Evolutionary conservation across 2,888 invertebrate genomes (phyloP).

Genomic region (Caenorhabditis japonica): DNA sequence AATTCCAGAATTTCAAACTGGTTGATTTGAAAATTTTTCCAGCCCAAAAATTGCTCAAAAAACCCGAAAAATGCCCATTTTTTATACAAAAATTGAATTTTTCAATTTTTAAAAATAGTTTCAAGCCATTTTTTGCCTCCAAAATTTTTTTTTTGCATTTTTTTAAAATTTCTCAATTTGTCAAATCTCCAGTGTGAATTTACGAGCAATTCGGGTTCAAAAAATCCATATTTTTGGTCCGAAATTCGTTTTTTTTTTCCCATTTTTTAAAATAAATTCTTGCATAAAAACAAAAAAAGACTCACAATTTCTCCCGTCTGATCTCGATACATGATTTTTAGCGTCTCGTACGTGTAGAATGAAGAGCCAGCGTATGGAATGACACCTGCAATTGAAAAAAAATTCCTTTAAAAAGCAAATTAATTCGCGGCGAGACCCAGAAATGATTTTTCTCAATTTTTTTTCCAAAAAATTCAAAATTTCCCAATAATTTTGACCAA

Average conservation of each 20-base stretch:
- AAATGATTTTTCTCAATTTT: constrained; percentile 1
- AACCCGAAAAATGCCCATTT: too few species aligned
- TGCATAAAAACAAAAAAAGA: neutral
- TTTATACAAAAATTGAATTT: too few species aligned
- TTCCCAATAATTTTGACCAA: neutral
- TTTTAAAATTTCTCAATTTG: too few species aligned
- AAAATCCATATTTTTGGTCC: too few species aligned
- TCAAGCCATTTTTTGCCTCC: neutral
- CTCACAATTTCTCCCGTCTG: constrained; percentile 60
- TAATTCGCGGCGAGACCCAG: too few species aligned
- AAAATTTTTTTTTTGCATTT: too few species aligned
- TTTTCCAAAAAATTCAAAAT: neutral
- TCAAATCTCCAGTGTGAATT: too few species aligned
- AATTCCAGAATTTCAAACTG: too few species aligned
- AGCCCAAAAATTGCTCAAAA: neutral
- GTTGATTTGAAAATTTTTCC: neutral
- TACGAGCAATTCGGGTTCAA: too few species aligned
- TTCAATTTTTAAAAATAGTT: neutral
- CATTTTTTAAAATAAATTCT: neutral
- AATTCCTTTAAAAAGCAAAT: constrained; percentile 2
- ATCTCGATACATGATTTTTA: constrained; percentile 85
- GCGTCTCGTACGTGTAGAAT: constrained; percentile 95
- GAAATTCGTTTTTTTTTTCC: too few species aligned
- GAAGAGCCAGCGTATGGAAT: constrained; percentile 82
- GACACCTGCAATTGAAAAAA: constrained; percentile 44